Evolutionary conservation across 2,797 vertebrate species (phyloP).

Genomic region (Sandelia bainsii): DNA sequence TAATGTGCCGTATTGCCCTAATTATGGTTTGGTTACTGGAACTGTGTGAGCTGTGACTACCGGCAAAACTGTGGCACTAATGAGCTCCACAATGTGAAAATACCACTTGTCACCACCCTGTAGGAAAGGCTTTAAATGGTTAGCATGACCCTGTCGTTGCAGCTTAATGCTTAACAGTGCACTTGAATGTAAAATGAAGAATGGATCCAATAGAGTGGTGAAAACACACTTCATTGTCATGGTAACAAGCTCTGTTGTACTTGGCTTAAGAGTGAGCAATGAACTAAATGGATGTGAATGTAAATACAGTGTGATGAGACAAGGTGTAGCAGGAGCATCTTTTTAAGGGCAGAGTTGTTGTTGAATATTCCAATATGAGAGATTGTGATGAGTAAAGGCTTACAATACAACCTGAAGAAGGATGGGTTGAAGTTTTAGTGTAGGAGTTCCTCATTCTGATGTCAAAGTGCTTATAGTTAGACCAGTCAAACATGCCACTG

Average conservation of each 20-base stretch:
- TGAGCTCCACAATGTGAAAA: constrained; percentile 30
- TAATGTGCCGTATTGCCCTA: constrained; percentile 15
- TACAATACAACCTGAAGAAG: constrained; percentile 6
- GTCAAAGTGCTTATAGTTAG: not conserved
- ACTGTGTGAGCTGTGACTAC: constrained; percentile 15
- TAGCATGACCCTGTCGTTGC: constrained; percentile 33
- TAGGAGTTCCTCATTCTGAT: not conserved
- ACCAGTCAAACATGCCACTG: too few relatives aligned
- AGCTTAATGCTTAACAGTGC: constrained; percentile 43
- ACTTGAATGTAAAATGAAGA: constrained; percentile 59
- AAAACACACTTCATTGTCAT: constrained; percentile 65
- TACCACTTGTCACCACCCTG: constrained; percentile 3
- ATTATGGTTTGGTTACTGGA: constrained; percentile 36
- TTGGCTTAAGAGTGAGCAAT: constrained; percentile 73
- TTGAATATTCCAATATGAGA: constrained; percentile 24
- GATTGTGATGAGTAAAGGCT: constrained; percentile 8
- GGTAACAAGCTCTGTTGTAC: constrained; percentile 63
- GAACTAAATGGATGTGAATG: constrained; percentile 81
- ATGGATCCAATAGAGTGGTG: constrained; percentile 42
- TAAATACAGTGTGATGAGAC: constrained; percentile 78
- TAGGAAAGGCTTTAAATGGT: constrained; percentile 1
- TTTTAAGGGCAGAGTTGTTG: constrained; percentile 52
- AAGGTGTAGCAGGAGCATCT: constrained; percentile 63
- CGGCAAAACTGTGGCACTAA: not conserved
- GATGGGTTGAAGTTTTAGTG: not conserved